Base-by-base conservation (phyloP, 2,888 invertebrate species). In the Neoitamus cyanurus region DNA sequence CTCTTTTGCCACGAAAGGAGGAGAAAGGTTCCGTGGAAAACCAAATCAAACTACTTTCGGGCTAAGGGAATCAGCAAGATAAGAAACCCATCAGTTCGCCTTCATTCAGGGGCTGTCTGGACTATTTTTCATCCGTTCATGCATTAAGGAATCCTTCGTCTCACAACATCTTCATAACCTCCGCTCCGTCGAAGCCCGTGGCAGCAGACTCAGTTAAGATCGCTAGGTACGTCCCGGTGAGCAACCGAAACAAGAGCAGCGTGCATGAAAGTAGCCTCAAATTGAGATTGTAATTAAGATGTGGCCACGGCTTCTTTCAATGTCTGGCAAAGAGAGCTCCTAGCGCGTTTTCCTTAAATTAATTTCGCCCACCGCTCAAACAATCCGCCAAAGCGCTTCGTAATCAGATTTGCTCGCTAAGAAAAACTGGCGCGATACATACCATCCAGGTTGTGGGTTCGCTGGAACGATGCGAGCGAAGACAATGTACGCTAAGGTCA, bases 251-350 rank as follows among this genome's bases (percentile, higher is more conserved):
- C 37, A 31, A 77, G 77, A 77, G 46, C 37, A 77, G 20, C 46
- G 77, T 77, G 46, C 77, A 42, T 42, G 30, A 77, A 46, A 77
- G 37, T 42, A 77, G 46, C 77, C 30, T 46, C 36, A 28, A 77
- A 77, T 46, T 77, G 77, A 77, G 77, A 77, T 77, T 77, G 77
- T 77, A 77, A 77, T 77, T 77, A 77, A 77, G 77, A 77, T 77
- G 77, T 77, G 77, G 28, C 30, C 77, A 42, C 77, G 36, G 77
- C 77, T 77, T 42, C 77, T 77, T 77, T 77, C 77, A 37, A 28
- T 77, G 42, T 77, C 77, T 77, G 20, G 30, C 5, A 42, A 77
- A 30, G 77, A 46, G 77, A 42, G 73, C 77, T 77, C 30, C 77
- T 46, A 77, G 37, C 77, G 30, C 42, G 42, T 37, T 77, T 46